Evolutionary conservation across 1,140 invertebrate species (phyloP).

Genomic region (Anadara kagoshimensis): DNA sequence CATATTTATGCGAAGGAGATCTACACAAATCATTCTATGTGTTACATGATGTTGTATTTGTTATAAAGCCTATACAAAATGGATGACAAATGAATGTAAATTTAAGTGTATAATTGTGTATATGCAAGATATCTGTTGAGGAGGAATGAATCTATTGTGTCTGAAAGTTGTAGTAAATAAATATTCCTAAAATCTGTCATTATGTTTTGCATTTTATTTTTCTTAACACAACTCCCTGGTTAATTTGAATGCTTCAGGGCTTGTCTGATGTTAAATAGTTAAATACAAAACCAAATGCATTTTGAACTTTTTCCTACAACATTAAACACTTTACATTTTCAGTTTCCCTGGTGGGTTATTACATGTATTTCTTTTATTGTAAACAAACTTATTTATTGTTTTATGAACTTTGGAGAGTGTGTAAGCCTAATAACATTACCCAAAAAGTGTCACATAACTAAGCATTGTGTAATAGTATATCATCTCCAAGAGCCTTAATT

Average conservation of each 20-base stretch:
- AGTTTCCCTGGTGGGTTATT: too few species aligned
- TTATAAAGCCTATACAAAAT: constrained; percentile 69
- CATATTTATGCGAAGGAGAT: constrained; percentile 96
- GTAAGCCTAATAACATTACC: too few species aligned
- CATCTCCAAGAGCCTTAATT: too few species aligned
- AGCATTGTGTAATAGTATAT: too few species aligned
- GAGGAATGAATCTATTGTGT: background rate
- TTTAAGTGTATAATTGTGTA: background rate
- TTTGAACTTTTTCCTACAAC: too few species aligned
- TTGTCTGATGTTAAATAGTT: background rate
- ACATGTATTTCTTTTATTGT: too few species aligned
- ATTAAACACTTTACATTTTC: too few species aligned
- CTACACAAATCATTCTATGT: constrained; percentile 93
- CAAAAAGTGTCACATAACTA: too few species aligned
- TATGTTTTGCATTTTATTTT: background rate
- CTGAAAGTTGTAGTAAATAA: background rate
- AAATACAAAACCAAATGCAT: too few species aligned
- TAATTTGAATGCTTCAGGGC: background rate
- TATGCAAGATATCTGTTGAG: constrained; percentile 1
- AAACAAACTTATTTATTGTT: too few species aligned
- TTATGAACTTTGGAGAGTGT: too few species aligned
- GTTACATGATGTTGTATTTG: constrained; percentile 89
- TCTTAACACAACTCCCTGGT: background rate
- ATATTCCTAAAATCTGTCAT: background rate
- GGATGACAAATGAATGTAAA: constrained; percentile 1